Evolutionary conservation across 2,888 invertebrate species (phyloP), one percentile per base, ranked within the genome.

Genomic region (Antheraea assamensis): DNA sequence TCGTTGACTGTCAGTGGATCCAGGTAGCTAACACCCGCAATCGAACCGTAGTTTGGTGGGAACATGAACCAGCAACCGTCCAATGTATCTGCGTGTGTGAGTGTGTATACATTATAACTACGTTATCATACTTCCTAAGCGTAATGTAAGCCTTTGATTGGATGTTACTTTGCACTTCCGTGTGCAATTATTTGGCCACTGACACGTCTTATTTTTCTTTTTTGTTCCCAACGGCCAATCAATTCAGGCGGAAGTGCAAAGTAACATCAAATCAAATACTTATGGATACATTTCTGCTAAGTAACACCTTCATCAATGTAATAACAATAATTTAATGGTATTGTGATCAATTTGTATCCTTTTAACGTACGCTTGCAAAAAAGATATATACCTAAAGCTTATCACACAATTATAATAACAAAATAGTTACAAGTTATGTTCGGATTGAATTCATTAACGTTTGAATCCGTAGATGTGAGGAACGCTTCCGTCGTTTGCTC

Each of bases 21-120:
- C 72, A 94, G 77, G 77, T 94, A 94, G 81, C 94, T 94, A 81
- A 92, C 82, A 70, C 94, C 94, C 1, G 93, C 94, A 30, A 94
- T 94, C 21, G 94, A 94, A 0, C 94, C 94, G 80, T 94, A 94
- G 84, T 94, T 93, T 0, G 94, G 94, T 0, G 94, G 94, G 78
- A 89, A 94, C 90, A 93, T 92, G 79, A 89, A 93, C 91, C 91
- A 91, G 73, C 94, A 94, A 0, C 94, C 94, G 73, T 94, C 93
- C 80, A 94, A 75, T 0, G 88, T 82, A 75, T 92, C 94, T 94
- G 79, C 27, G 21, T 2, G n/a, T 30, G 5, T 21, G 21, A n/a
- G n/a, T 21, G 7, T 52, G 21, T 42, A 42, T 13, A 13, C 42
- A 42, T 42, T 42, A 42, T 42, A 10, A 42, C 1, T 42, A 2